A percentile compares a stretch with the other conserved stretches of the same genome.
Evolutionary conservation across 1,140 invertebrate genomes (phyloP).

Genomic region (Araneus ventricosus): DNA sequence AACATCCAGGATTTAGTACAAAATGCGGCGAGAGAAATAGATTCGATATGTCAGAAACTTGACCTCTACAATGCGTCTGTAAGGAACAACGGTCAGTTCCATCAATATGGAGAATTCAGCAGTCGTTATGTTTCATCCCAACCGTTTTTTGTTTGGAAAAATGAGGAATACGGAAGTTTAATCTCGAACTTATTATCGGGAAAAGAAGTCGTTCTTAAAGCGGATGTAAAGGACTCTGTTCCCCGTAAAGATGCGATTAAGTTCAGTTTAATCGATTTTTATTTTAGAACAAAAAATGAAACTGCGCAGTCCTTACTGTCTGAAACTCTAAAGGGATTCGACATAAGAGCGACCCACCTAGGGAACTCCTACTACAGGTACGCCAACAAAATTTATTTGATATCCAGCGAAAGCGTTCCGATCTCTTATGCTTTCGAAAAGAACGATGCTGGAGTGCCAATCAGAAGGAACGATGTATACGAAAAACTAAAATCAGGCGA

Average conservation of each 20-base stretch:
- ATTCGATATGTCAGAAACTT: neutral
- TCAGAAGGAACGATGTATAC: neutral
- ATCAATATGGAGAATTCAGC: neutral
- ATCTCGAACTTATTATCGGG: neutral
- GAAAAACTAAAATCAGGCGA: neutral
- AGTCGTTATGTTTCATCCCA: neutral
- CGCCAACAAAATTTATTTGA: neutral
- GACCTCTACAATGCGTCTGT: neutral
- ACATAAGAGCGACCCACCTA: neutral
- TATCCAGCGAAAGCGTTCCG: neutral
- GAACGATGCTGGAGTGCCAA: neutral
- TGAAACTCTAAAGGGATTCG: neutral
- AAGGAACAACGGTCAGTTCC: neutral
- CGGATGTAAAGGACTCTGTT: neutral
- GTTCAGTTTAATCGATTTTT: neutral
- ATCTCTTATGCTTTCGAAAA: conserved; percentile 1
- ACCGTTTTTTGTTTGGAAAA: conserved; percentile 47
- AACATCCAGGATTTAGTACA: neutral
- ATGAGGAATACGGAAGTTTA: neutral
- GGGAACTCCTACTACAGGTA: conserved; percentile 49
- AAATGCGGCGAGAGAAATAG: neutral
- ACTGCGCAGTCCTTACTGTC: neutral
- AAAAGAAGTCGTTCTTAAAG: neutral
- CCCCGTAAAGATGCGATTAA: neutral
- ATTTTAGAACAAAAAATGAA: neutral